phyloP scores from a whole-genome alignment of 2,113 vertebrate species.

The Pardalotus punctatus region DNA sequence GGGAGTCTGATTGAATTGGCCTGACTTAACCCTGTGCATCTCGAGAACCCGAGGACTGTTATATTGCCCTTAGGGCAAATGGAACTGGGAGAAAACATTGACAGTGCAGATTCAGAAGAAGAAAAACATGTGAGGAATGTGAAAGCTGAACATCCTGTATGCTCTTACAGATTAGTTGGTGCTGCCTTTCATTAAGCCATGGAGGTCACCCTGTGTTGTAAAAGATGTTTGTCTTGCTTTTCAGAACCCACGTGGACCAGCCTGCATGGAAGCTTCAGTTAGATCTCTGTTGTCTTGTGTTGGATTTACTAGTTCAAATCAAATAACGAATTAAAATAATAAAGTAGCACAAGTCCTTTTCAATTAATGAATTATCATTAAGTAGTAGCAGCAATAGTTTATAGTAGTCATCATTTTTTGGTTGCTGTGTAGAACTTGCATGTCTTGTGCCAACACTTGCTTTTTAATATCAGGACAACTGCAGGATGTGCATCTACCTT shows the following conservation, averaged over 20 bases:
- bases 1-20: neutral
- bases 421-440: neutral
- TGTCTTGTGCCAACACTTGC: neutral
- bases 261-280: neutral
- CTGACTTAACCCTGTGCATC: neutral
- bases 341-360: neutral
- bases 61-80: neutral
- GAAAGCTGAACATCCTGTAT: constrained; percentile 3
- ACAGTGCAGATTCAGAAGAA: neutral
- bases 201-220: neutral
- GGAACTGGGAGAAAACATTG: constrained; percentile 25
- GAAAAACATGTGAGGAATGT: constrained; percentile 5
- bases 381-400: neutral
- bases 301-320: neutral
- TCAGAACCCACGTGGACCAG: neutral
- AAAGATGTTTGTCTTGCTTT: constrained; percentile 13
- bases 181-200: neutral
- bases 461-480: neutral
- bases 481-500: neutral
- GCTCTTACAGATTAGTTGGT: neutral
- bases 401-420: neutral
- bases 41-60: neutral
- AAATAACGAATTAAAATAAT: neutral
- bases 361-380: neutral
- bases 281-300: neutral